Evolutionary conservation across 2,797 vertebrate species (phyloP), one percentile per base, ranked within the genome.

Genomic region (Onychomys torridus): DNA sequence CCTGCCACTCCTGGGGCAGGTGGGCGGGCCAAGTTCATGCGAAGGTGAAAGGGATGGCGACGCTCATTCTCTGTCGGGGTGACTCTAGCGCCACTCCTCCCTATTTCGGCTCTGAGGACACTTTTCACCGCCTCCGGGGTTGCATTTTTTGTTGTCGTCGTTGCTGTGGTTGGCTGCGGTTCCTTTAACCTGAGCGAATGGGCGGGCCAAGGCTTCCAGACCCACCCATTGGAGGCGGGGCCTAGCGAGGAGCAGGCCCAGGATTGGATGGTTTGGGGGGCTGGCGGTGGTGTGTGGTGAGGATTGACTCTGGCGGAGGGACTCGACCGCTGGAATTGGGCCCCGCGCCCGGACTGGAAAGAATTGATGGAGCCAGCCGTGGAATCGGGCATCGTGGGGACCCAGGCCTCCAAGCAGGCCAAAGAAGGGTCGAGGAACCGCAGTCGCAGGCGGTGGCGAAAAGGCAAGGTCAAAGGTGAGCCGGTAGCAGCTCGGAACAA

Each of bases 391-490:
- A 57, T 71, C 37, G 8, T 49, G 40, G 81, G 34, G 92, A 84
- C 69, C 86, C 89, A 3, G 77, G 84, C 57, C 67, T 95, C 65
- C 52, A 94, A 95, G 90, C 91, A 21, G 49, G 46, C 63, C 78
- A 88, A 81, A 91, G 84, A 95, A 34, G 52, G 55, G 49, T 52
- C 84, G n/a, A 95, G 52, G 77, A 97, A 25, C 75, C 96, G 67
- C 63, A 91, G 57, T 79, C 96, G 94, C 82, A 85, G 85, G 88
- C 93, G 81, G 40, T 97, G 97, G 97, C 96, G 95, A 63, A 97
- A 95, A 96, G 84, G 27, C 91, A 97, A 96, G 86, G 52, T 71
- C 82, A 97, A 94, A 98, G 97, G 98, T 97, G 97, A 97, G 98
- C 90, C 61, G 12, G 83, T 79, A 9, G 37, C 88, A 69, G 83